Base-by-base conservation (phyloP, 2,888 invertebrate species). In the Conops quadrifasciatus region DNA sequence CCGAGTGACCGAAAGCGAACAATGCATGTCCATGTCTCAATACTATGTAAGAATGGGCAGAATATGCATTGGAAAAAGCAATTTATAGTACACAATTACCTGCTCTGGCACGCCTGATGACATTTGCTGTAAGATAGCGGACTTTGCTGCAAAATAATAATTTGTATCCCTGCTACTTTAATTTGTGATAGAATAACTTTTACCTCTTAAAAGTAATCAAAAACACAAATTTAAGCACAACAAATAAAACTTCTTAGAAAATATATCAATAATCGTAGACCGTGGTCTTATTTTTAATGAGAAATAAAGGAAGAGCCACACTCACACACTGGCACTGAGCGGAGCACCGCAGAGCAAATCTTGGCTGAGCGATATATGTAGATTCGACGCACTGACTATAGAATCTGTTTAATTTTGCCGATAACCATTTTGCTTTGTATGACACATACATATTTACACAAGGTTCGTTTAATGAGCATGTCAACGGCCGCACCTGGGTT, bases 31-130 rank as follows among this genome's bases (percentile, higher is more conserved):
- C 24, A 47, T 24, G 26, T 16, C 16, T 56, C 15, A 58, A 58
- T 67, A 67, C 56, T 67, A 65, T 28, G 58, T 56, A 56, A 64
- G 21, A 62, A 4, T 51, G 21, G 26, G 45, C 30, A 30, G 19
- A 67, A 28, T 67, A 47, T 58, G 16, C 58, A 69, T 72, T 72
- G 67, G 69, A 56, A 70, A 73, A 69, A 77, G 53, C 70, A 63
- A 58, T 62, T 62, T 68, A 73, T 72, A 36, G 36, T 36, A 75
- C 75, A 77, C 75, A 80, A 80, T 88, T 92, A 93, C 93, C 93
- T 93, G 93, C 89, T 93, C 93, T 91, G 92, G 92, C 91, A 93
- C 92, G 92, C 93, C 92, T 92, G 93, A 91, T 92, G 93, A 93
- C 93, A 93, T 93, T 91, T 91, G 91, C 91, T 79, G 80, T 80